Conservation (phyloP, 2,797 vertebrate genomes). For the Holocentrus rufus region DNA sequence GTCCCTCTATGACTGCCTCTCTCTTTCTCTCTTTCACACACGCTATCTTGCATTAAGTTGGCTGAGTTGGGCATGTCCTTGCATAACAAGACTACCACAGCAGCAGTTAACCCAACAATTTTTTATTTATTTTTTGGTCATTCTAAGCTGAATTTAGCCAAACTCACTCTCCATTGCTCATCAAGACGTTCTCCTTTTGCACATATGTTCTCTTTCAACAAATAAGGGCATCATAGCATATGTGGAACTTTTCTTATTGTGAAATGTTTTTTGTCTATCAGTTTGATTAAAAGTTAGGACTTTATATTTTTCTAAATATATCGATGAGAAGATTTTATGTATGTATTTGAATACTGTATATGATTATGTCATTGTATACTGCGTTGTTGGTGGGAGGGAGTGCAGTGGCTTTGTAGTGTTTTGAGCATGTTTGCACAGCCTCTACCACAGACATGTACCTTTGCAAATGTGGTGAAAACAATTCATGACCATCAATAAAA, state of each 20-base stretch:
- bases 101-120: slow-evolving; percentile 19
- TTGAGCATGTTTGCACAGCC: slow-evolving; percentile 81
- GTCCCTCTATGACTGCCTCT: neutral
- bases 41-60: slow-evolving; percentile 35
- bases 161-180: neutral
- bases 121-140: slow-evolving; percentile 17
- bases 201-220: slow-evolving; percentile 35
- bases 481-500: slow-evolving; percentile 77
- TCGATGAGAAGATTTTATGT: slow-evolving; percentile 64
- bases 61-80: slow-evolving; percentile 34
- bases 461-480: slow-evolving; percentile 69
- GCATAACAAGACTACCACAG: slow-evolving; percentile 53
- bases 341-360: slow-evolving; percentile 74
- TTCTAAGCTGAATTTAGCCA: slow-evolving; percentile 13
- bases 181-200: slow-evolving; percentile 9
- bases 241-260: slow-evolving; percentile 72
- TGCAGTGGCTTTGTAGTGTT: slow-evolving; percentile 77
- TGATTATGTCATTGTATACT: slow-evolving; percentile 71
- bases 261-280: slow-evolving; percentile 66
- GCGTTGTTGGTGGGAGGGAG: slow-evolving; percentile 62
- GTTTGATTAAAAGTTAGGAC: slow-evolving; percentile 77
- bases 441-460: slow-evolving; percentile 71
- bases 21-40: slow-evolving; percentile 20
- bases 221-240: slow-evolving; percentile 62
- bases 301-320: slow-evolving; percentile 86